phyloP scores from a whole-genome alignment of 2,797 vertebrate species.

The Nannoperca obscura region DNA sequence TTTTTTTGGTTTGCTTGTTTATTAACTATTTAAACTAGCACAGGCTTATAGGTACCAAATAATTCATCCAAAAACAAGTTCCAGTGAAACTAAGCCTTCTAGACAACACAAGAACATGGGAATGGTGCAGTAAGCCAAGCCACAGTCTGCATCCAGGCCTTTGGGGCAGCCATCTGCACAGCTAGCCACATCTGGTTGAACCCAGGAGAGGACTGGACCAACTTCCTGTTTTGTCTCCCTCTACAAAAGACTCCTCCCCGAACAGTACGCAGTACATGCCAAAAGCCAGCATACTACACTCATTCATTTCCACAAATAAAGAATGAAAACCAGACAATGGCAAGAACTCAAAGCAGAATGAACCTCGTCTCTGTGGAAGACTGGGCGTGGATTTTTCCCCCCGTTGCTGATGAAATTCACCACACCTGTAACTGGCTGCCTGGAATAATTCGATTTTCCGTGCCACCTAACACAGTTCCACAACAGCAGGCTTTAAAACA shows the following conservation, averaged over 20 bases:
- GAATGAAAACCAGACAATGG: slow-evolving; percentile 19
- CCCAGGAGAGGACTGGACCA: slow-evolving; percentile 8
- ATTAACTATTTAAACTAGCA: too few species aligned
- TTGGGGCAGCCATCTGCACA: slow-evolving; percentile 12
- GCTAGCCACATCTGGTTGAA: slow-evolving; percentile 34
- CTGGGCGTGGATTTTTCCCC: slow-evolving; percentile 3
- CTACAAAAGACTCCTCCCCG: slow-evolving; percentile 40
- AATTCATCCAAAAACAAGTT: slow-evolving; percentile 1
- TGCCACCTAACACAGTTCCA: slow-evolving; percentile 17
- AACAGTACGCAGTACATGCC: slow-evolving; percentile 9
- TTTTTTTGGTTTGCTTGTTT: too few species aligned
- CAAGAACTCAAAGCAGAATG: slow-evolving; percentile 6
- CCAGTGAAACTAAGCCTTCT: not conserved
- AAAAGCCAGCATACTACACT: slow-evolving; percentile 29
- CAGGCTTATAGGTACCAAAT: not conserved
- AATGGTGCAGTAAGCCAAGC: not conserved
- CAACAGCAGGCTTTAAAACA: slow-evolving; percentile 18
- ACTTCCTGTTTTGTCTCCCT: slow-evolving; percentile 32
- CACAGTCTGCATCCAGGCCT: slow-evolving; percentile 14
- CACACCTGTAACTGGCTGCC: slow-evolving; percentile 21
- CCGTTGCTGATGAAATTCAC: slow-evolving; percentile 11
- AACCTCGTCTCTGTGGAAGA: not conserved
- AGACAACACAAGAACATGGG: not conserved
- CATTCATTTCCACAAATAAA: not conserved
- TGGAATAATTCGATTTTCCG: slow-evolving; percentile 32